Evolutionary conservation across 2,113 vertebrate genomes (phyloP), one percentile per base, ranked within the genome.

Genomic region (Shinisaurus crocodilurus): DNA sequence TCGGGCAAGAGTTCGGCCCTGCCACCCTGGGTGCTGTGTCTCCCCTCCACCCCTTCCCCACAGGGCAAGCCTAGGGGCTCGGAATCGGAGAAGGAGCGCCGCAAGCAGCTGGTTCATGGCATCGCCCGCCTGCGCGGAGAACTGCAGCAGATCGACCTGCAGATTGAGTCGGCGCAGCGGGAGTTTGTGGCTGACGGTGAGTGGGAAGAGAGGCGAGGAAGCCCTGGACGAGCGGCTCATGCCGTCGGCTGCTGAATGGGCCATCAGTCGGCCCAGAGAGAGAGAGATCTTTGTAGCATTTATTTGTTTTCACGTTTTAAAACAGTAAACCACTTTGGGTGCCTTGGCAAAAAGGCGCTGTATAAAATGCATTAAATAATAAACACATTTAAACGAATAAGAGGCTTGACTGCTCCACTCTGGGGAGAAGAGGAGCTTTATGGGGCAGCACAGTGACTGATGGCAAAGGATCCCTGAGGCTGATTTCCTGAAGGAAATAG

Each of bases 161-260:
- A 96, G 91, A 97, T 98, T 76, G 96, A 96, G 81, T 96, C 94
- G 77, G 96, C 97, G 27, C 97, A 98, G 85, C 97, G 85, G 48
- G 97, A 98, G 82, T 91, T 98, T 23, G 94, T 96, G 67, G 85
- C 95, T 90, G 97, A 98, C 85, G 98, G 98, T 99, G 84, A 96
- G 94, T 23, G 12, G 20, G 13, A 18, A 40, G 16, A 37, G 37
- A 74, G 1, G 15, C 1, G 4, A 63, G 60, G 60, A 63, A 18
- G 60, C 60, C 60, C 20, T 0, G 60, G 16, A 12, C 60, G 8
- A 15, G 57, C 57, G 16, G 57, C 57, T 60, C 57, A 16, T 60
- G 16, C 57, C 16, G 3, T 63, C 60, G 1, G 60, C 60, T 63
- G 16, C 60, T 63, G 16, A 63, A 23, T 12, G 20, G 60, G 60